phyloP scores from a whole-genome alignment of 2,888 invertebrate genomes.

The Yponomeuta sedellus region DNA sequence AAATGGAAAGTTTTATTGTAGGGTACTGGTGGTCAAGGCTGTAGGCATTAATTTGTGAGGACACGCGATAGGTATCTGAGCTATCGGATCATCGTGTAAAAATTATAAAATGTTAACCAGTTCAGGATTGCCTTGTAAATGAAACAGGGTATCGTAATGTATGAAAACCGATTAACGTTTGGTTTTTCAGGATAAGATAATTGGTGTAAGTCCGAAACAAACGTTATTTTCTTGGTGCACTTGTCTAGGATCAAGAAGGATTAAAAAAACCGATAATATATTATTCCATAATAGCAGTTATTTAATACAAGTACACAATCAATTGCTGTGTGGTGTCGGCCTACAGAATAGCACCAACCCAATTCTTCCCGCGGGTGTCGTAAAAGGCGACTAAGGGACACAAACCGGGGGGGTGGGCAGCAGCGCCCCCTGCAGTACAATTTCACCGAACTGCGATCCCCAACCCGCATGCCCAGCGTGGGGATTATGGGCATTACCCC shows the following conservation, averaged over 20 bases:
- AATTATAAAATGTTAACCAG: slow-evolving; percentile 2
- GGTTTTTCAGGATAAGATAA: background rate
- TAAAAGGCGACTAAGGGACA: no score
- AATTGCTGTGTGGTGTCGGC: no score
- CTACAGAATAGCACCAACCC: no score
- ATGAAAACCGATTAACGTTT: background rate
- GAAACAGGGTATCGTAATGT: background rate
- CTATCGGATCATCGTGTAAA: background rate
- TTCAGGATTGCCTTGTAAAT: background rate
- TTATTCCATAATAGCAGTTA: background rate
- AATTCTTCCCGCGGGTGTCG: no score
- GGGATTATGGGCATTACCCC: no score
- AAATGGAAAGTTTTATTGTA: slow-evolving; percentile 2
- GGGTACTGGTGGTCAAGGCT: background rate
- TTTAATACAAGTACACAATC: no score
- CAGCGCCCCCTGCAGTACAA: no score
- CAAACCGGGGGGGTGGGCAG: no score
- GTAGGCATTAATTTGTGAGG: background rate
- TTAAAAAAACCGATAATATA: background rate
- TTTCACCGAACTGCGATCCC: no score
- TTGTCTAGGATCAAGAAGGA: background rate
- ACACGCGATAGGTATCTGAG: background rate
- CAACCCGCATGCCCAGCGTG: no score
- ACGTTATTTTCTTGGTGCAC: background rate
- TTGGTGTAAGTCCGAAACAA: background rate